Base-by-base conservation (phyloP, 2,888 invertebrate species). In the Cyaniris semiargus region DNA sequence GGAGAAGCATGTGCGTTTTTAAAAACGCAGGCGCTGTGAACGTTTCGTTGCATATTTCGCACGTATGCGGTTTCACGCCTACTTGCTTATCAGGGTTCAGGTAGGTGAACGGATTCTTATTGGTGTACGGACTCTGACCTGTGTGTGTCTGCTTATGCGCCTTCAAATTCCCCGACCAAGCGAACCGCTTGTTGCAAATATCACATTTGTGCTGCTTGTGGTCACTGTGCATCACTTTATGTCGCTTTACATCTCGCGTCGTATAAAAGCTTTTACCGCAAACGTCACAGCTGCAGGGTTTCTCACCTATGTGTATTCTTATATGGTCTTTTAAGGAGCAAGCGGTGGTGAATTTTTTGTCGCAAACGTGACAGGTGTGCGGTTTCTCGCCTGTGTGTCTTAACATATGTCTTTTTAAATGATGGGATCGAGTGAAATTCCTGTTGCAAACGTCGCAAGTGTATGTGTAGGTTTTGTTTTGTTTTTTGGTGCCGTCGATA, bases 311-410 rank as follows among this genome's bases (percentile, higher is more conserved):
- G 23, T 72, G 72, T 72, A 23, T 72, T 72, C 44, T 21, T 23
- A 21, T 72, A 15, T 72, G 72, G 3, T 23, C n/a, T 21, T 38
- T 38, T 48, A 72, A 2, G 0, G 44, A n/a, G 13, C 44, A 48
- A 0, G 38, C 48, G 1, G 72, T 44, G 4, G 72, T 48, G 6
- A 48, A 72, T 23, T 72, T 72, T 15, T 44, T 72, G 5, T 44
- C 44, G 23, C 72, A 72, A 1, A 44, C 48, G 15, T 72, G 44
- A 38, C 72, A 72, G 13, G 38, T 1, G 44, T 44, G 44, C 4
- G 48, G 72, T 38, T 23, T 48, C 13, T 72, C 72, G 7, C 72
- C 72, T n/a, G 38, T 72, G 23, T 72, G 71, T 10, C 44, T 38
- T 21, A 21, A n/a, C 10, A n/a, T 44, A 44, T 44, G 72, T 23